Conservation (phyloP, 2,797 vertebrate genomes). For the Podargus strigoides region DNA sequence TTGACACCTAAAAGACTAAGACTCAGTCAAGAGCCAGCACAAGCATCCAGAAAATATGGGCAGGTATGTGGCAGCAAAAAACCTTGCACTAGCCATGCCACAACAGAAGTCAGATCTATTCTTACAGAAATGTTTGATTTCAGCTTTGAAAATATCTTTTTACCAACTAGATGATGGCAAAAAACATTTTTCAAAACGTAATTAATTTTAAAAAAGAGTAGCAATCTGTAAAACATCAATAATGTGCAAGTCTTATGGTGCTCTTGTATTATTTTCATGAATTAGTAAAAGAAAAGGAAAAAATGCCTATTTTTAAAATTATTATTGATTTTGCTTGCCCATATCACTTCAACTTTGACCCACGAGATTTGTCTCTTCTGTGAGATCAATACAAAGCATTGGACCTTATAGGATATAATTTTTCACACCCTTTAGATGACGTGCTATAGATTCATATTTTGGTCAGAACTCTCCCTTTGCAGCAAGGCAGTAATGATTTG, state of each 20-base stretch:
- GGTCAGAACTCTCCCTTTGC: not conserved
- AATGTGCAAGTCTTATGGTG: not conserved
- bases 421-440: conserved; percentile 45
- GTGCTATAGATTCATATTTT: not conserved
- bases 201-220: not conserved
- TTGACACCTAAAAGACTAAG: not conserved
- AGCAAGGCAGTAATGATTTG: not conserved
- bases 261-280: conserved; percentile 19
- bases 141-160: not conserved
- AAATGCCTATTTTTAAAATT: conserved; percentile 51
- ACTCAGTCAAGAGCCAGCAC: not conserved
- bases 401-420: conserved; percentile 59
- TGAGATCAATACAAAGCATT: conserved; percentile 58
- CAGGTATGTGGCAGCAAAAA: not conserved
- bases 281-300: conserved; percentile 41
- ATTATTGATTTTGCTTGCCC: conserved; percentile 60
- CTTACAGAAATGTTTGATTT: not conserved
- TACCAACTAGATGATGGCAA: not conserved
- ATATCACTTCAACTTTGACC: conserved; percentile 61
- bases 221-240: not conserved
- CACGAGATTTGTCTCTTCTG: conserved; percentile 59
- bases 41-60: not conserved
- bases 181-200: not conserved
- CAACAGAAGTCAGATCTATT: not conserved
- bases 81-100: not conserved